Percentiles rank a stretch among this genome's conserved stretches.
Conservation (phyloP, 2,797 vertebrate species). For the Amblyraja radiata region DNA sequence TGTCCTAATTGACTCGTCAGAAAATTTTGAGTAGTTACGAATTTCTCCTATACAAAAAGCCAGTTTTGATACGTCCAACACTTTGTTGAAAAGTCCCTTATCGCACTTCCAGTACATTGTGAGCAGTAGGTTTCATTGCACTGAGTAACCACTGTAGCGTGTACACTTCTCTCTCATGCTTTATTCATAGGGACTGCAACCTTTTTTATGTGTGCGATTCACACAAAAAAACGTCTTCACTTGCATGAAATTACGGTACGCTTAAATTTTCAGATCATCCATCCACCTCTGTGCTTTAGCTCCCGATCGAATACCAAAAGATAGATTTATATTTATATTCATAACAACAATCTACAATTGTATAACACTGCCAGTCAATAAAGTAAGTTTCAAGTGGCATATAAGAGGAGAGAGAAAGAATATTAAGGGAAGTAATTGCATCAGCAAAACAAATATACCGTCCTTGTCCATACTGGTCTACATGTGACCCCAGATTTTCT, state of each 20-base stretch:
- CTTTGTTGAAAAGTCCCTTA: background rate
- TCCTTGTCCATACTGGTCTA: no score
- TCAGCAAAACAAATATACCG: no score
- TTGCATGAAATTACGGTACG: background rate
- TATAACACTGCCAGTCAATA: background rate
- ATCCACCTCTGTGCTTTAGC: background rate
- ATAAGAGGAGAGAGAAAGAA: no score
- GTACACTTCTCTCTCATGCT: background rate
- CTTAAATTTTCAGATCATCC: background rate
- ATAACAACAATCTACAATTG: background rate
- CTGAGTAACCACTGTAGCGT: background rate
- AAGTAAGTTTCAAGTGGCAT: background rate
- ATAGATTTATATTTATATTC: background rate
- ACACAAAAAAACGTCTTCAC: background rate
- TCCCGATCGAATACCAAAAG: no score
- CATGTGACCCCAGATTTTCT: no score
- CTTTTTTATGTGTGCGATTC: background rate
- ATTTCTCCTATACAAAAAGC: background rate
- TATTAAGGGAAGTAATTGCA: background rate
- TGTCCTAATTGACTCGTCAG: background rate
- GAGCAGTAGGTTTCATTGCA: background rate
- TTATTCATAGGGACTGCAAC: background rate
- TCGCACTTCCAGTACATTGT: background rate
- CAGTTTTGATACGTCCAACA: background rate
- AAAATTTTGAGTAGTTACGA: background rate